Base-by-base conservation (phyloP, 1,140 invertebrate species). In the Oncopodura yosiiana region DNA sequence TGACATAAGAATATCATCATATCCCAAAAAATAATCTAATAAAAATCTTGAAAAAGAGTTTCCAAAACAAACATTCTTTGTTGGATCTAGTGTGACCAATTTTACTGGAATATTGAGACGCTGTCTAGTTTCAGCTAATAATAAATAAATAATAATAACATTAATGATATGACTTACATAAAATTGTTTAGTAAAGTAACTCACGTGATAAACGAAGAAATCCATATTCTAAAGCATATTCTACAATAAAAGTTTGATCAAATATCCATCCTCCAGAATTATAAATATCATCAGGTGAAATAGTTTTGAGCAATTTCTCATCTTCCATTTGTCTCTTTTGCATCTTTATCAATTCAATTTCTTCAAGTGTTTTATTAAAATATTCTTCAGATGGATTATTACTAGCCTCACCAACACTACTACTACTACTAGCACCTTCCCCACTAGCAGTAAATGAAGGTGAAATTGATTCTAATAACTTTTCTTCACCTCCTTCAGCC, bases 151-250 rank as follows among this genome's bases (percentile, higher is more conserved):
- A n/a, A n/a, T n/a, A n/a, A n/a, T n/a, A n/a, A n/a, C n/a, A n/a
- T n/a, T n/a, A n/a, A n/a, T n/a, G n/a, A n/a, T n/a, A n/a, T n/a
- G n/a, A n/a, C n/a, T n/a, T n/a, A n/a, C n/a, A n/a, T n/a, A n/a
- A n/a, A n/a, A n/a, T n/a, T n/a, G n/a, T n/a, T n/a, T n/a, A n/a
- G n/a, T n/a, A n/a, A n/a, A n/a, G n/a, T n/a, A n/a, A n/a, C n/a
- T n/a, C n/a, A n/a, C n/a, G 83, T 11, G 88, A 89, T 14, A 99
- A 72, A 3, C 94, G 78, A 32, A 99, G 73, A 68, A 96, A 92
- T 1, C 95, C 94, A 72, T 98, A 96, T 70, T 98, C 92, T 55
- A 97, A 73, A 2, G 94, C 90, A 77, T 97, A 99, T 70, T 99
- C 95, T 3, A 98, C 84, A 32, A 98, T 95, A 68, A 96, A 97